Percentiles rank a stretch among this genome's conserved stretches.
Evolutionary conservation across 2,113 vertebrate species (phyloP).

Genomic region (Pontoporia blainvillei): DNA sequence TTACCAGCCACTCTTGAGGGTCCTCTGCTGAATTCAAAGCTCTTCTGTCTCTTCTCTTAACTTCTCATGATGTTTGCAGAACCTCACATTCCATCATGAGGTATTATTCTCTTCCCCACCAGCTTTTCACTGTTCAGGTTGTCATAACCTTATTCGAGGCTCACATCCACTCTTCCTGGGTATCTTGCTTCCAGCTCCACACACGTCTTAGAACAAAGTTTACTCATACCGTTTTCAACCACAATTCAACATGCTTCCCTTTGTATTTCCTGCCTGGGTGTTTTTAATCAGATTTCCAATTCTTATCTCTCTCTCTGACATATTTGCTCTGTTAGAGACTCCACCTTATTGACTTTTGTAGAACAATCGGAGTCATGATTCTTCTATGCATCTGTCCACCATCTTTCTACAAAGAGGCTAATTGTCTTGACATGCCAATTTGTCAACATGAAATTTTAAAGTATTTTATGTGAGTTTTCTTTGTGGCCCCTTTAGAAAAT

Average conservation of each 20-base stretch:
- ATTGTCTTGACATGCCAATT: slow-evolving; percentile 59
- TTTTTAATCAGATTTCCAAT: slow-evolving; percentile 44
- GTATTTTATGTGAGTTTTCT: slow-evolving; percentile 49
- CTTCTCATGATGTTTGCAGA: background rate
- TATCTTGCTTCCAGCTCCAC: slow-evolving; percentile 41
- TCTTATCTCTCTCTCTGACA: slow-evolving; percentile 57
- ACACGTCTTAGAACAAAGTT: slow-evolving; percentile 39
- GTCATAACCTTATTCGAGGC: background rate
- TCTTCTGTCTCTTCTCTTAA: background rate
- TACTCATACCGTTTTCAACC: background rate
- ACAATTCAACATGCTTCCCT: slow-evolving; percentile 39
- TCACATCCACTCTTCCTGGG: slow-evolving; percentile 25
- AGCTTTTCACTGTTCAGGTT: background rate
- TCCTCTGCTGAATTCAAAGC: background rate
- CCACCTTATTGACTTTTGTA: slow-evolving; percentile 29
- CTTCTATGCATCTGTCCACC: slow-evolving; percentile 61
- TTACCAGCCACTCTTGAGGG: background rate
- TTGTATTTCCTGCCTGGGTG: slow-evolving; percentile 60
- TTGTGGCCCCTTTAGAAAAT: slow-evolving; percentile 6
- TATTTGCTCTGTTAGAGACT: slow-evolving; percentile 44
- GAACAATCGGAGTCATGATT: slow-evolving; percentile 34
- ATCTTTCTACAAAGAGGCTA: slow-evolving; percentile 51
- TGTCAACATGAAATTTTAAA: slow-evolving; percentile 62
- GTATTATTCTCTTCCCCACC: background rate
- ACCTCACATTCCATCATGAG: background rate